Conservation (phyloP, 2,888 invertebrate genomes). For the Sinohyriopsis cumingii region DNA sequence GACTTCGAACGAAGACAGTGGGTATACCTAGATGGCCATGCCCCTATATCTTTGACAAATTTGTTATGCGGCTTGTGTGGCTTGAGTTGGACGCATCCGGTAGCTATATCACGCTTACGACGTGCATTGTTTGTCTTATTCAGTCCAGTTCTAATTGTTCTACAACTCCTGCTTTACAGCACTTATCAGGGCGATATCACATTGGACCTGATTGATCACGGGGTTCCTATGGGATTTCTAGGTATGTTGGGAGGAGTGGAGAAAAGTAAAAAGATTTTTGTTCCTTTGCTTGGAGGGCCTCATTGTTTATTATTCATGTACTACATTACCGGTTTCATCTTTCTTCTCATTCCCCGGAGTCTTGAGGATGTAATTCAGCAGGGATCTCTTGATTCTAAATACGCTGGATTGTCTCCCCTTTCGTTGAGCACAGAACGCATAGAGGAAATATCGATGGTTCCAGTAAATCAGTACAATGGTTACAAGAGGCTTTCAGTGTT, state of each 20-base stretch:
- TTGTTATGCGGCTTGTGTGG: too few relatives aligned
- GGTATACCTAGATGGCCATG: too few relatives aligned
- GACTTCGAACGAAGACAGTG: not conserved
- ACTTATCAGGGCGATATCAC: constrained; percentile 9
- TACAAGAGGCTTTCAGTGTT: constrained; percentile 8
- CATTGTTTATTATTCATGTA: constrained; percentile 12
- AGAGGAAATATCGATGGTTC: constrained; percentile 11
- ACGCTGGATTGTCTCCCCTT: constrained; percentile 9
- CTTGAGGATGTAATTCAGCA: constrained; percentile 9
- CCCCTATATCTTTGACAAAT: too few relatives aligned
- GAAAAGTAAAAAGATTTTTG: constrained; percentile 16
- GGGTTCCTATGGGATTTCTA: constrained; percentile 24
- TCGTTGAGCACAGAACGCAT: constrained; percentile 8
- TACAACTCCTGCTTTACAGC: constrained; percentile 17
- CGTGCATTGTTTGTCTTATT: constrained; percentile 15
- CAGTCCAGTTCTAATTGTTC: constrained; percentile 13
- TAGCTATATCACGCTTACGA: constrained; percentile 15
- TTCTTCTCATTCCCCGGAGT: constrained; percentile 15
- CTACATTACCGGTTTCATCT: constrained; percentile 15
- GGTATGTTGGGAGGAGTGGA: constrained; percentile 27
- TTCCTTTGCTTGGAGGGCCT: constrained; percentile 24
- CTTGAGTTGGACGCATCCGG: constrained; percentile 6
- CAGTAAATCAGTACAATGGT: constrained; percentile 9
- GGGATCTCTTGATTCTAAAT: constrained; percentile 1
- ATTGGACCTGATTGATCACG: constrained; percentile 20